Base-by-base conservation (phyloP, 1,140 invertebrate genomes). In the Drosophila eugracilis region DNA sequence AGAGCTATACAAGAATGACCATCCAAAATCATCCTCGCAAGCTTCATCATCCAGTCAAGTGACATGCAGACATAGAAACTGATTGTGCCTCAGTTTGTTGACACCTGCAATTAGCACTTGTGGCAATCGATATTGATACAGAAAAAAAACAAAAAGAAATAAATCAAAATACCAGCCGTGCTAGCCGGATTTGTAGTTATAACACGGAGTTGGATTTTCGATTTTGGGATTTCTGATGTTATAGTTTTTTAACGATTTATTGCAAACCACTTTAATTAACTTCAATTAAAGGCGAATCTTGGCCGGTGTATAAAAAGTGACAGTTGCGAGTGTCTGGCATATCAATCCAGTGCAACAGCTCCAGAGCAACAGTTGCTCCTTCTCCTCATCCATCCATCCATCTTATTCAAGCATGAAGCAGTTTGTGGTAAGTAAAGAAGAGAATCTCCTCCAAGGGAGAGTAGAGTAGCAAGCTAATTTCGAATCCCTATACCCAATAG, bases 191-290 rank as follows among this genome's bases (percentile, higher is more conserved):
- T 89, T 89, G 37, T 50, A 74, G 58, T 28, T 67, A 49, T 76
- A 66, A 65, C 63, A 74, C n/a, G 3, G 14, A 22, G 36, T 26
- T 21, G 44, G 28, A 41, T 41, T n/a, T 66, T 41, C 9, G 58
- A 26, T 24, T 22, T 63, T n/a, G 36, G n/a, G 41, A 15, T 47
- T 17, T 67, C 26, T 30, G 63, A 37, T 80, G 52, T 75, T 75
- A 89, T 78, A 78, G 50, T 78, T 86, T 88, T 80, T 86, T 81
- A 74, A 86, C 83, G 67, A 88, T 88, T 88, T 78, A 88, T 83
- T 86, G 83, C 83, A 86, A 86, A 88, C 67, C 74, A 88, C 57
- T 78, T 88, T 75, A 88, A 88, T 88, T 88, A 88, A 88, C 84
- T 89, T 88, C 67, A 89, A 88, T 88, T 88, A 89, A 89, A 79